Evolutionary conservation across 2,888 invertebrate species (phyloP).

Genomic region (Thecophora atra): DNA sequence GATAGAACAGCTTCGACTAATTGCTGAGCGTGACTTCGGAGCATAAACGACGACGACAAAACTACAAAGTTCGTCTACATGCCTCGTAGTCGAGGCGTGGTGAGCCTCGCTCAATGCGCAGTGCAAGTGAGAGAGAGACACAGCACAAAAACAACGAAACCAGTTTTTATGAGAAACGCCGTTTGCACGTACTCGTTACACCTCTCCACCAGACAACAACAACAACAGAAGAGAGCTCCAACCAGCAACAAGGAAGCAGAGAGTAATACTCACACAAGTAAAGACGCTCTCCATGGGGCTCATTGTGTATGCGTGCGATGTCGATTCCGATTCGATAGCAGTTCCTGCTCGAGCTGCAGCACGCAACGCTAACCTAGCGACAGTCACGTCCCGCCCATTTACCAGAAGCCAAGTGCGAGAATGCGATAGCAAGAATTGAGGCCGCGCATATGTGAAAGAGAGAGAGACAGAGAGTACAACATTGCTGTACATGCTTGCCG

Average conservation of each 20-base stretch:
- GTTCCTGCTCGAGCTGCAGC: too few relatives aligned
- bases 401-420: conserved; percentile 50
- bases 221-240: conserved; percentile 34
- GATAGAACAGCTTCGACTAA: conserved; percentile 53
- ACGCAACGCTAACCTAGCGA: conserved; percentile 47
- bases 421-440: not conserved
- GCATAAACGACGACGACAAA: conserved; percentile 45
- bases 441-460: conserved; percentile 29
- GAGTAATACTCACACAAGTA: conserved; percentile 34
- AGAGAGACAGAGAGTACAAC: conserved; percentile 36
- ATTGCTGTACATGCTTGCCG: conserved; percentile 43
- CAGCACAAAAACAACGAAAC: conserved; percentile 39
- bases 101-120: conserved; percentile 39
- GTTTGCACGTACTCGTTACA: conserved; percentile 46
- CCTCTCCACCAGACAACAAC: conserved; percentile 25
- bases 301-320: conserved; percentile 63
- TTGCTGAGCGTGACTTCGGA: conserved; percentile 61
- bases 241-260: conserved; percentile 47
- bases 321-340: conserved; percentile 63
- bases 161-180: conserved; percentile 43
- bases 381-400: conserved; percentile 68
- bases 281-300: conserved; percentile 44
- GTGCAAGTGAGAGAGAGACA: conserved; percentile 38
- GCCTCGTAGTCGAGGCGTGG: conserved; percentile 46
- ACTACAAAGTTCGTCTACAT: conserved; percentile 45